A percentile compares a stretch with the other conserved stretches of the same genome.
phyloP scores from a whole-genome alignment of 1,140 invertebrate species.

The Cataglyphis hispanica region DNA sequence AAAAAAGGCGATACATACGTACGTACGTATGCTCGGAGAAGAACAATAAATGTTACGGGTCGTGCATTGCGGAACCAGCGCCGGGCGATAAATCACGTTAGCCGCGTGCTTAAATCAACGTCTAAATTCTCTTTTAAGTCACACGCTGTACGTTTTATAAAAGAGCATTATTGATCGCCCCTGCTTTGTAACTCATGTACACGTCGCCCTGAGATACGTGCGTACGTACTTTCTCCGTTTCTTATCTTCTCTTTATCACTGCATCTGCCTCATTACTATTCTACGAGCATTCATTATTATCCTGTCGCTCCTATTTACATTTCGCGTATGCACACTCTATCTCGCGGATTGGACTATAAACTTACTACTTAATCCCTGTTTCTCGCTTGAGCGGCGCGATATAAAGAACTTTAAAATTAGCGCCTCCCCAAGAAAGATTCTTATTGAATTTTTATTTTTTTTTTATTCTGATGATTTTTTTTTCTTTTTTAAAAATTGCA shows the following conservation, averaged over 20 bases:
- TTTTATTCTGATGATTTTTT: neutral
- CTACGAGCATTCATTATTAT: conserved; percentile 61
- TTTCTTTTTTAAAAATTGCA: neutral
- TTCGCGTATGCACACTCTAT: conserved; percentile 46
- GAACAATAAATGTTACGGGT: conserved; percentile 68
- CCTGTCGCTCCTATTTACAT: conserved; percentile 61
- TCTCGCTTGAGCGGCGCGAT: conserved; percentile 17
- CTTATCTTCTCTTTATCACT: conserved; percentile 62
- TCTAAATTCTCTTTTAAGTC: conserved; percentile 73
- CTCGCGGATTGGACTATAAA: conserved; percentile 15
- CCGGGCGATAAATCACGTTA: conserved; percentile 68
- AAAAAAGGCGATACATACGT: conserved; percentile 49
- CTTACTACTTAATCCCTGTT: conserved; percentile 27
- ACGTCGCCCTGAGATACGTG: conserved; percentile 60
- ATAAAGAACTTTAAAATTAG: conserved; percentile 32
- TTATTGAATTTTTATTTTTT: conserved; percentile 7
- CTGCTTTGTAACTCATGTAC: conserved; percentile 65
- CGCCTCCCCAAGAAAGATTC: neutral
- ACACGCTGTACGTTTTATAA: conserved; percentile 68
- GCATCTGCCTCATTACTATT: conserved; percentile 67
- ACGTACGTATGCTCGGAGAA: conserved; percentile 40
- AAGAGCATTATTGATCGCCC: conserved; percentile 68
- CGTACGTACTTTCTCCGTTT: conserved; percentile 62
- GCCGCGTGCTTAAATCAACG: conserved; percentile 70
- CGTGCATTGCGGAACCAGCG: conserved; percentile 63